A percentile compares a stretch with the other conserved stretches of the same genome.
phyloP scores from a whole-genome alignment of 2,113 vertebrate genomes.

The Numenius arquata region DNA sequence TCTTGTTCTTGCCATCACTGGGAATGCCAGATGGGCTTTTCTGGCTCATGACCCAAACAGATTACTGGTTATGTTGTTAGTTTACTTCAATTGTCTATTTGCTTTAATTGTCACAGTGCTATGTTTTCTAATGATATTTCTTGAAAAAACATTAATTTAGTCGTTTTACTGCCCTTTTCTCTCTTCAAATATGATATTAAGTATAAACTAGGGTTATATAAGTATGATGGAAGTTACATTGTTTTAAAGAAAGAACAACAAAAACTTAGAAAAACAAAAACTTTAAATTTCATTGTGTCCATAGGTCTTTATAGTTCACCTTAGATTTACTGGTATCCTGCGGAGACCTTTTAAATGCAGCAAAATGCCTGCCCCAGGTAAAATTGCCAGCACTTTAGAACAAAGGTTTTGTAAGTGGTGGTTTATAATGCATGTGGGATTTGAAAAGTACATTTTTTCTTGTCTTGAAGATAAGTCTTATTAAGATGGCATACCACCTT shows the following conservation, averaged over 20 bases:
- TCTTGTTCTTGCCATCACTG: not conserved
- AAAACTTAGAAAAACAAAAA: constrained; percentile 66
- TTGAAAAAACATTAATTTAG: not conserved
- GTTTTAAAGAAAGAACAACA: not conserved
- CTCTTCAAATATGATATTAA: not conserved
- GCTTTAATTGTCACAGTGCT: constrained; percentile 7
- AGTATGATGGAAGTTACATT: constrained; percentile 15
- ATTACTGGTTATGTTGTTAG: constrained; percentile 36
- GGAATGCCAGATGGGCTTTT: constrained; percentile 50
- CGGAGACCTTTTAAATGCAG: constrained; percentile 73
- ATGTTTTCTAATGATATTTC: not conserved
- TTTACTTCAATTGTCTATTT: constrained; percentile 14
- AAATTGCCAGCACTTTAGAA: constrained; percentile 72
- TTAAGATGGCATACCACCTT: constrained; percentile 69
- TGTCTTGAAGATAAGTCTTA: constrained; percentile 74
- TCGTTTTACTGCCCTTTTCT: not conserved
- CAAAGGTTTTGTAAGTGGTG: constrained; percentile 72
- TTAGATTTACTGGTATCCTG: constrained; percentile 65
- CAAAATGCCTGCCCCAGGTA: constrained; percentile 72
- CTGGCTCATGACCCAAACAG: constrained; percentile 31
- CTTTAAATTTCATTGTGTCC: constrained; percentile 71
- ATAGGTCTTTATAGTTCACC: constrained; percentile 53
- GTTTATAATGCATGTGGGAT: constrained; percentile 75
- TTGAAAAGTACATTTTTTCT: constrained; percentile 74
- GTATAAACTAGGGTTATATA: not conserved